Percentiles rank a stretch among this genome's conserved stretches.
Evolutionary conservation across 2,797 vertebrate species (phyloP).

Genomic region (Microctenopoma stevenorrisi): DNA sequence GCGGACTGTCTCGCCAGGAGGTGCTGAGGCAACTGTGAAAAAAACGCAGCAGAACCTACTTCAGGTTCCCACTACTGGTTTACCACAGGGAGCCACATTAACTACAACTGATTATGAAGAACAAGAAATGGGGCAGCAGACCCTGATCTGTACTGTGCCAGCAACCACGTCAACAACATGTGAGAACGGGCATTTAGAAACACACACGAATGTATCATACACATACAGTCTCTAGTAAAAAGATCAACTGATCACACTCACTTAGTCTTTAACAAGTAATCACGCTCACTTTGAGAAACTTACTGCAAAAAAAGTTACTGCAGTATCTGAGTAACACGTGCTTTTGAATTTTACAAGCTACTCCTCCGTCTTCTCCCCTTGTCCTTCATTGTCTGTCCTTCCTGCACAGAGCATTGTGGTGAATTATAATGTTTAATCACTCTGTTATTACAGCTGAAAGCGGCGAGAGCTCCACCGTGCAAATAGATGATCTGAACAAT

Average conservation of each 20-base stretch:
- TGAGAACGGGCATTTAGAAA: slow-evolving; percentile 76
- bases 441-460: slow-evolving; percentile 87
- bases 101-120: slow-evolving; percentile 85
- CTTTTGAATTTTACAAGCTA: slow-evolving; percentile 45
- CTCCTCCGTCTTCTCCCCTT: slow-evolving; percentile 28
- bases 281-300: slow-evolving; percentile 41
- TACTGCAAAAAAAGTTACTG: slow-evolving; percentile 47
- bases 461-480: slow-evolving; percentile 85
- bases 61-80: slow-evolving; percentile 85
- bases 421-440: slow-evolving; percentile 42
- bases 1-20: slow-evolving; percentile 79
- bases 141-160: slow-evolving; percentile 83
- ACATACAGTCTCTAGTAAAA: not conserved
- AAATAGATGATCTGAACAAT: slow-evolving; percentile 88
- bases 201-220: not conserved
- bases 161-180: slow-evolving; percentile 86
- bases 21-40: slow-evolving; percentile 63
- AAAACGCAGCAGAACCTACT: slow-evolving; percentile 81
- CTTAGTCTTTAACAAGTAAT: slow-evolving; percentile 4
- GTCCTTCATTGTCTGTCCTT: slow-evolving; percentile 31
- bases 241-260: not conserved
- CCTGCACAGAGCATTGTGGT: slow-evolving; percentile 22
- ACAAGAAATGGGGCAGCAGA: slow-evolving; percentile 85
- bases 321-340: slow-evolving; percentile 25
- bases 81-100: slow-evolving; percentile 74